These are phyloP conservation scores for Quiscalus mexicanus DNA, from an alignment of 2,113 vertebrate species.

Conservation along the genomic window DNA sequence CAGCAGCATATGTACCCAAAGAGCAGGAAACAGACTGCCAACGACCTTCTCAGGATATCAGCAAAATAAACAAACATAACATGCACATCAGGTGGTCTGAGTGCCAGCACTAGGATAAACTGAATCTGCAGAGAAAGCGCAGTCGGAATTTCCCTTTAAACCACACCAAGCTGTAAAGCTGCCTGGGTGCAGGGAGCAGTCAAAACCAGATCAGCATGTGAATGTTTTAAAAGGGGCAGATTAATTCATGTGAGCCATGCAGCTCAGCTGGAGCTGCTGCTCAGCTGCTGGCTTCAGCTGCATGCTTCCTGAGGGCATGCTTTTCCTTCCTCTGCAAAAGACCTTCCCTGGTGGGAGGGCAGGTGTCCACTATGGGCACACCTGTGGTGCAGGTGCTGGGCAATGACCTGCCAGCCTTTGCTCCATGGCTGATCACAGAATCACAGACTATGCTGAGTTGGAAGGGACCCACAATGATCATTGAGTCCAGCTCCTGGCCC, in stretches of 20 bases:
- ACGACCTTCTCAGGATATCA: slow-evolving; percentile 6
- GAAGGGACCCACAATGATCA: neutral
- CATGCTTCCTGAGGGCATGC: neutral
- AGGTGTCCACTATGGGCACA: rapidly evolving
- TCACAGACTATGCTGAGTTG: neutral
- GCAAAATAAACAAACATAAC: slow-evolving; percentile 33
- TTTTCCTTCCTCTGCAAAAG: neutral
- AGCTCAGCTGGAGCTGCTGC: slow-evolving; percentile 9
- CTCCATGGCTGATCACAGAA: neutral
- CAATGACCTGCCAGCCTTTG: neutral
- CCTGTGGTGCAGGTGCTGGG: neutral
- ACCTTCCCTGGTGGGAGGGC: neutral
- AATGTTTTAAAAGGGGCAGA: neutral
- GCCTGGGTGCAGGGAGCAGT: neutral
- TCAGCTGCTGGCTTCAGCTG: neutral
- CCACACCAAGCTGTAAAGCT: neutral
- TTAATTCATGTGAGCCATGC: neutral
- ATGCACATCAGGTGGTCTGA: slow-evolving; percentile 32
- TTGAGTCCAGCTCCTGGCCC: neutral
- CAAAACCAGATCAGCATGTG: neutral
- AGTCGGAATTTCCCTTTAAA: neutral
- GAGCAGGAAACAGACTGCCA: slow-evolving; percentile 32
- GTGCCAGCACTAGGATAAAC: neutral
- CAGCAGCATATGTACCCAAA: neutral
- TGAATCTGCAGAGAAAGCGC: neutral